Conservation (phyloP, 2,888 invertebrate species). For the Busseola fusca region DNA sequence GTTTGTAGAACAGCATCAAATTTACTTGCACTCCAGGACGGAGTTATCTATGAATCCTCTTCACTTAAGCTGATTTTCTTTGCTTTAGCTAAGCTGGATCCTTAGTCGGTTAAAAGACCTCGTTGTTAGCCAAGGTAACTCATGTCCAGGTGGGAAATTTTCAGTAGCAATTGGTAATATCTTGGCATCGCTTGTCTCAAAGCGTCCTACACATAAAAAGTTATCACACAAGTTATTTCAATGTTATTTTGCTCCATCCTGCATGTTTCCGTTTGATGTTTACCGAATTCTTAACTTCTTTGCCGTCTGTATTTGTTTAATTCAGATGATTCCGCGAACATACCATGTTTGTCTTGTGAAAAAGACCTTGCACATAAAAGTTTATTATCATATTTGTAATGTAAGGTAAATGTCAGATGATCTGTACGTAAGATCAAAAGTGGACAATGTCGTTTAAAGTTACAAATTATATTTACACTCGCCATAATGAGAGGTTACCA, state of each 20-base stretch:
- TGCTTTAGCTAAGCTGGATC: no score
- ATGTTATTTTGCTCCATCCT: background rate
- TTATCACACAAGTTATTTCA: background rate
- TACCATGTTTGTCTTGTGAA: slow-evolving; percentile 25
- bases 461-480: slow-evolving; percentile 9
- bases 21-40: no score
- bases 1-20: background rate
- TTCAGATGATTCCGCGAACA: slow-evolving; percentile 24
- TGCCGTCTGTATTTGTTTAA: slow-evolving; percentile 28
- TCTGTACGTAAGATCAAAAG: slow-evolving; percentile 19
- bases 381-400: slow-evolving; percentile 34
- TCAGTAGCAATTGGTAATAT: background rate
- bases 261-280: background rate
- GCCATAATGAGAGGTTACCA: background rate
- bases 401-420: slow-evolving; percentile 30
- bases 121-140: no score
- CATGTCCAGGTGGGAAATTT: background rate
- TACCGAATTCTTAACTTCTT: slow-evolving; percentile 3
- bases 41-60: background rate
- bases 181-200: background rate
- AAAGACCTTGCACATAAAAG: slow-evolving; percentile 30
- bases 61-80: background rate
- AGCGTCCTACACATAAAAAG: background rate
- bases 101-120: background rate
- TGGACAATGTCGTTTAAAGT: slow-evolving; percentile 21